Evolutionary conservation across 2,797 vertebrate genomes (phyloP).

Genomic region (Lycodopsis pacificus): DNA sequence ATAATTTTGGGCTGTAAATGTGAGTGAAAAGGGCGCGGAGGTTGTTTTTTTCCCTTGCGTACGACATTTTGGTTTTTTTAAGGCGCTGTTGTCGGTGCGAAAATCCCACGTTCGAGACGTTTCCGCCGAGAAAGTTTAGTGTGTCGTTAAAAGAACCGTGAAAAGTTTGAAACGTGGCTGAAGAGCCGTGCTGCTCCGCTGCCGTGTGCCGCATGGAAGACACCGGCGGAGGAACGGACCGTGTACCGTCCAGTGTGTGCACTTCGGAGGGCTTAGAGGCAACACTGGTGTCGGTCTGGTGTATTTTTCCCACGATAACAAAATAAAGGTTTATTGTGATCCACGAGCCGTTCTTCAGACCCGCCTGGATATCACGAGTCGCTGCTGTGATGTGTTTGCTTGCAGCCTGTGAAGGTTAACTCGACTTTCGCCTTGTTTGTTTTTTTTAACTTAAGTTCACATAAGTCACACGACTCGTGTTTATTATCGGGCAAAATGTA

Average conservation of each 20-base stretch:
- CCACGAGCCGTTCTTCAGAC: conserved; percentile 48
- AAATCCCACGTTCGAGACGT: conserved; percentile 36
- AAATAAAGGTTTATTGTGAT: conserved; percentile 44
- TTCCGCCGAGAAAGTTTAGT: conserved; percentile 76
- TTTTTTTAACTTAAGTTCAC: not conserved
- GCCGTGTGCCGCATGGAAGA: conserved; percentile 48
- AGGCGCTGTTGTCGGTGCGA: not conserved
- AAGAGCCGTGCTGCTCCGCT: conserved; percentile 44
- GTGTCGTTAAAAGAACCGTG: conserved; percentile 68
- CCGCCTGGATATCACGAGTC: conserved; percentile 76
- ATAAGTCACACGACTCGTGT: not conserved
- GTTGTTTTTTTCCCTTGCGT: not conserved
- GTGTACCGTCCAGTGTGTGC: not conserved
- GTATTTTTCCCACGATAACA: conserved; percentile 6
- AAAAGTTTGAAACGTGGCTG: conserved; percentile 87
- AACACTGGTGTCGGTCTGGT: not conserved
- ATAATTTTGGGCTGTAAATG: conserved; percentile 53
- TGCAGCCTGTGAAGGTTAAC: conserved; percentile 57
- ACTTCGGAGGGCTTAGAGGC: not conserved
- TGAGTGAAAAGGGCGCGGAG: conserved; percentile 77
- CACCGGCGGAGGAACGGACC: not conserved
- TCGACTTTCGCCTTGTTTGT: conserved; percentile 39
- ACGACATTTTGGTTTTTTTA: conserved; percentile 26
- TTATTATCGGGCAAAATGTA: not conserved
- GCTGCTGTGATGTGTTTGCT: conserved; percentile 47